These are phyloP conservation scores for Emys orbicularis DNA, from an alignment of 2,797 vertebrate genomes.

Conservation along the genomic window DNA sequence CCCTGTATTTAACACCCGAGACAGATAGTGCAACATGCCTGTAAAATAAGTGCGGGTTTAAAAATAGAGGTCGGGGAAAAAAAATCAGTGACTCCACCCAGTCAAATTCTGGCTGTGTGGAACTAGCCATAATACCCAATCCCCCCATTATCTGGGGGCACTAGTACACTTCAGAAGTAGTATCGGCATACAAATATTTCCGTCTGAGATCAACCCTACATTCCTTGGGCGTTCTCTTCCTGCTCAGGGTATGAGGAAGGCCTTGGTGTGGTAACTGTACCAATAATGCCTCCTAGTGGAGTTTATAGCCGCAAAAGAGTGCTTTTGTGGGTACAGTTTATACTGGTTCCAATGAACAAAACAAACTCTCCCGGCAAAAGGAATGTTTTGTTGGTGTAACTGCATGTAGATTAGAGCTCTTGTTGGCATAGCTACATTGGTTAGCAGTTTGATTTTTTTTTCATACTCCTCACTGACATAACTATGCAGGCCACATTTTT, in stretches of 20 bases:
- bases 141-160: not conserved
- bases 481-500: not conserved
- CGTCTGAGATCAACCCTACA: slow-evolving; percentile 40
- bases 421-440: not conserved
- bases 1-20: slow-evolving; percentile 37
- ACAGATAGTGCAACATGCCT: accelerated
- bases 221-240: slow-evolving; percentile 30
- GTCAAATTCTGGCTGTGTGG: slow-evolving; percentile 16
- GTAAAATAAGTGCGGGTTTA: not conserved
- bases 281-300: not conserved
- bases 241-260: not conserved
- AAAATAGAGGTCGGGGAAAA: slow-evolving; percentile 25
- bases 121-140: not conserved
- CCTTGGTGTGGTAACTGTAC: not conserved
- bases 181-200: not conserved
- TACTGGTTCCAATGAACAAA: not conserved
- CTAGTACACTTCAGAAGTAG: not conserved
- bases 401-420: not conserved
- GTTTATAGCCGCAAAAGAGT: not conserved
- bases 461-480: not conserved
- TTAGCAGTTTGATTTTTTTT: not conserved
- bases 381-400: not conserved
- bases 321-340: not conserved
- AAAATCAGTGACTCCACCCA: not conserved
- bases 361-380: not conserved